A percentile compares a stretch with the other conserved stretches of the same genome.
Evolutionary conservation across 2,113 vertebrate species (phyloP).

Genomic region (Xenotilapia leptura): DNA sequence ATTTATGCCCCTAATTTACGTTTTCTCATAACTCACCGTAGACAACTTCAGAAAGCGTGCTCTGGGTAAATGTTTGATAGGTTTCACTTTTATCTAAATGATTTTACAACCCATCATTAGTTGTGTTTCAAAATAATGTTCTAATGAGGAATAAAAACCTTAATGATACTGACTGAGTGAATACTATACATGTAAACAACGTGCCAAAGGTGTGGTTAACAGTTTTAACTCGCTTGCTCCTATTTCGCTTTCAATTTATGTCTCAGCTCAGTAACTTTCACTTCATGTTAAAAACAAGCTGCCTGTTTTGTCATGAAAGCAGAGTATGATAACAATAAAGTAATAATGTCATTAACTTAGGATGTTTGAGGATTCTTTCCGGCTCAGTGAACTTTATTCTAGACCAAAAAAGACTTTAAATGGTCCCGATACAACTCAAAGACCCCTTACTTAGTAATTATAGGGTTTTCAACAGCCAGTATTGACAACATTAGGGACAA

Average conservation of each 20-base stretch:
- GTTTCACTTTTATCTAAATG: neutral
- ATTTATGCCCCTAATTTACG: neutral
- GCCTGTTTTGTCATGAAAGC: neutral
- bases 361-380: slow-evolving; percentile 7
- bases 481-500: neutral
- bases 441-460: neutral
- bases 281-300: neutral
- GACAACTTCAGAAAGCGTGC: neutral
- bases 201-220: neutral
- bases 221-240: neutral
- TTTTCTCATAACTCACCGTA: neutral
- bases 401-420: neutral
- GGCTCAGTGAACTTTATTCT: neutral
- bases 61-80: neutral
- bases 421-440: neutral
- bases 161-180: neutral
- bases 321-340: neutral
- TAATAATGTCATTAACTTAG: neutral
- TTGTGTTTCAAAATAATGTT: neutral
- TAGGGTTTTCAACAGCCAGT: neutral
- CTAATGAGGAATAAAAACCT: neutral
- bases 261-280: neutral
- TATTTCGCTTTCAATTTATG: neutral
- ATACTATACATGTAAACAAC: neutral
- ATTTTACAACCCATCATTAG: neutral